Base-by-base conservation (phyloP, 2,113 vertebrate genomes). In the Vanacampus margaritifer region DNA sequence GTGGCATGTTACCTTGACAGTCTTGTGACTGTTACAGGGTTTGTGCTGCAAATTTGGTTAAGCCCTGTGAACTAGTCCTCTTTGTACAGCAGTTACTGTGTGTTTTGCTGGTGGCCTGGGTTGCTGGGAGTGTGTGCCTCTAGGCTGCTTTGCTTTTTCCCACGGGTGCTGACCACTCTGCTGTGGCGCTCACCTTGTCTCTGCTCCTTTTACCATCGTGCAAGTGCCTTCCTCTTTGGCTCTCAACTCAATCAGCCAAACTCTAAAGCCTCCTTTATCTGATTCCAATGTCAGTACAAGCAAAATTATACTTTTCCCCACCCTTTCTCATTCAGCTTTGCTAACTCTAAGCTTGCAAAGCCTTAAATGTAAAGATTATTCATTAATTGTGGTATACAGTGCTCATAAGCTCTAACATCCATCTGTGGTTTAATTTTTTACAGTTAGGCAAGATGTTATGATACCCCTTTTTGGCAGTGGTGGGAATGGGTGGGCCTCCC, bases 61-160 rank as follows among this genome's bases (percentile, higher is more conserved):
- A 69, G 65, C 67, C 57, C 64, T 72, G 46, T 80, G 67, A 56
- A 64, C 28, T 12, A 56, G 21, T 71, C 73, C 69, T 65, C 71
- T 79, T 82, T 71, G 84, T 81, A 84, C 83, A 71, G 85, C 77
- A 78, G 59, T 51, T 65, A 73, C 72, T 75, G 65, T 69, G 68
- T 71, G 66, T 74, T 71, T 68, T 62, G 86, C 86, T 86, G 86
- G 89, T 87, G 86, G 86, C 86, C 89, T 88, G 81, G 87, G 89
- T 88, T 89, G 86, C 88, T 84, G 86, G 90, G 89, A 89, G 86
- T 65, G 82, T 79, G 84, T 84, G 81, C 82, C 87, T 87, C 56
- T 65, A 79, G 85, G 89, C 87, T 90, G 89, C 87, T 81, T 81
- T 89, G 90, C 92, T 92, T 91, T 85, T 79, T 79, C 64, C 80